These are phyloP conservation scores for Luehdorfia chinensis DNA, from an alignment of 1,140 invertebrate genomes.

Conservation along the genomic window DNA sequence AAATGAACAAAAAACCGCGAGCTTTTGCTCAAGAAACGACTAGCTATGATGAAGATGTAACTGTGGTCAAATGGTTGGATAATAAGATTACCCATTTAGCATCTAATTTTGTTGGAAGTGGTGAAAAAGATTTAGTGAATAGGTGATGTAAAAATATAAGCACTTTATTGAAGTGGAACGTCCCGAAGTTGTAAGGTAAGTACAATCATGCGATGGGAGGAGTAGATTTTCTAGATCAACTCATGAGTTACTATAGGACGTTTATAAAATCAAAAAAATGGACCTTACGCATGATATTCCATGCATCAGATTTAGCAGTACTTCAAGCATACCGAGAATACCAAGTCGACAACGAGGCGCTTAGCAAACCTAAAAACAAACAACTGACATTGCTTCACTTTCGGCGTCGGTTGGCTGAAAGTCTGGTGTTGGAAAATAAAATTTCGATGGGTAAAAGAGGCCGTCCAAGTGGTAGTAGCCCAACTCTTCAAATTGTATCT, in stretches of 20 bases:
- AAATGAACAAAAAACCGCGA: slow-evolving; percentile 45
- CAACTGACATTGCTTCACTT: slow-evolving; percentile 21
- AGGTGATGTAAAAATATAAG: slow-evolving; percentile 40
- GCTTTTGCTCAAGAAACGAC: slow-evolving; percentile 53
- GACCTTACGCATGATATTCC: slow-evolving; percentile 37
- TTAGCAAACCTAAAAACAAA: slow-evolving; percentile 23
- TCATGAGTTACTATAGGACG: slow-evolving; percentile 36
- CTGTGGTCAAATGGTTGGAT: slow-evolving; percentile 59
- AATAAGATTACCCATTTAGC: slow-evolving; percentile 54
- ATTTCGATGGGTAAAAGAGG: slow-evolving; percentile 26
- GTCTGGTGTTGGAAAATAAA: slow-evolving; percentile 30
- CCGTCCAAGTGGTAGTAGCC: slow-evolving; percentile 28
- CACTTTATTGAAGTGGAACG: slow-evolving; percentile 41
- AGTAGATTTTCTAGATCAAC: slow-evolving; percentile 43
- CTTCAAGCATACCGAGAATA: slow-evolving; percentile 33
- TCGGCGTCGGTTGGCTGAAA: slow-evolving; percentile 28
- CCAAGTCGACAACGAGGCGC: slow-evolving; percentile 27
- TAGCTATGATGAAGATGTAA: slow-evolving; percentile 41
- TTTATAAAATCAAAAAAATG: slow-evolving; percentile 39
- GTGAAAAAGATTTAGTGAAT: background rate
- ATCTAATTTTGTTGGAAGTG: slow-evolving; percentile 62
- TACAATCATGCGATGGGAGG: slow-evolving; percentile 60
- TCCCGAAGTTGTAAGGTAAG: slow-evolving; percentile 42
- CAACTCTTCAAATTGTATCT: slow-evolving; percentile 24
- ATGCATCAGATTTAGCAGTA: slow-evolving; percentile 36